Evolutionary conservation across 2,888 invertebrate genomes (phyloP).

Genomic region (Acleris emargana): DNA sequence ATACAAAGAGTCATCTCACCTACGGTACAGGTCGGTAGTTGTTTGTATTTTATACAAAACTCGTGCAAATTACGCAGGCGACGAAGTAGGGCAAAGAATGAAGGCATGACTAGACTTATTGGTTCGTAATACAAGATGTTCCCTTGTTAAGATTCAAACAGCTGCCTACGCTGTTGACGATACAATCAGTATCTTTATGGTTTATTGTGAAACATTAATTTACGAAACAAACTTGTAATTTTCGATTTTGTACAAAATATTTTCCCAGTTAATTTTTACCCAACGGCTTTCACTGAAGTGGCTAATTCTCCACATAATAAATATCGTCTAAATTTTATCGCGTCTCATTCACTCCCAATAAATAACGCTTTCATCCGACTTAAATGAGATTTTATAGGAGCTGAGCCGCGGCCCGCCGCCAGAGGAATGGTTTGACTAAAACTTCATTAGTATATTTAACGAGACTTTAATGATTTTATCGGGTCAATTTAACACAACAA

Average conservation of each 20-base stretch:
- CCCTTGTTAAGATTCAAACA: constrained; percentile 17
- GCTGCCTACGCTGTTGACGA: not conserved
- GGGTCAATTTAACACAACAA: constrained; percentile 18
- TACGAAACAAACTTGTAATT: not conserved
- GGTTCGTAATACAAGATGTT: constrained; percentile 4
- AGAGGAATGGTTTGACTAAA: constrained; percentile 46
- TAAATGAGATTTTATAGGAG: constrained; percentile 44
- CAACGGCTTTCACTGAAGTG: constrained; percentile 16
- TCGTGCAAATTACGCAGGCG: constrained; percentile 14
- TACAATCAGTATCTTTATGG: too few relatives aligned
- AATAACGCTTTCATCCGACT: constrained; percentile 45
- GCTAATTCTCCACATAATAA: constrained; percentile 36
- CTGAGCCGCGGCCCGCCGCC: constrained; percentile 41
- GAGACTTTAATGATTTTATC: constrained; percentile 33
- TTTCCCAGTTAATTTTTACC: too few relatives aligned
- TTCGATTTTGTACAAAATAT: too few relatives aligned
- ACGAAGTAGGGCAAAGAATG: constrained; percentile 17
- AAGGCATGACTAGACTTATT: constrained; percentile 2
- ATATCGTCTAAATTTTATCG: constrained; percentile 23
- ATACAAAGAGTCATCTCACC: not conserved
- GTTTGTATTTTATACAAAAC: constrained; percentile 17
- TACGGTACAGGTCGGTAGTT: not conserved
- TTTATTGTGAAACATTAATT: too few relatives aligned
- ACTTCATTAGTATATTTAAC: constrained; percentile 42
- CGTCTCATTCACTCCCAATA: constrained; percentile 37